A percentile compares a stretch with the other conserved stretches of the same genome.
phyloP scores from a whole-genome alignment of 2,888 invertebrate genomes.

The Mythimna impura region DNA sequence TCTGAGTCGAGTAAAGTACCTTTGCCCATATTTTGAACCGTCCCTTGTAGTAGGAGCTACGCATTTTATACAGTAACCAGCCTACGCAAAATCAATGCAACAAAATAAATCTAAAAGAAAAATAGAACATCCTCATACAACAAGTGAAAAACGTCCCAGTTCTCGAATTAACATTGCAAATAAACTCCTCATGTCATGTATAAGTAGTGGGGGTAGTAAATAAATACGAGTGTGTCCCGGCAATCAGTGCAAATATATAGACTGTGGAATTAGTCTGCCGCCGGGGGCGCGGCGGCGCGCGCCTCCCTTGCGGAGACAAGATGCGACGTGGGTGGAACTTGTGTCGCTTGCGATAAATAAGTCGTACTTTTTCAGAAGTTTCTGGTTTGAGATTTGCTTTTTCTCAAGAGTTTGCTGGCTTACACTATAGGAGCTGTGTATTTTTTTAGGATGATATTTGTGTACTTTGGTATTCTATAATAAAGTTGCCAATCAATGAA shows the following conservation, averaged over 20 bases:
- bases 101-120: slow-evolving; percentile 28
- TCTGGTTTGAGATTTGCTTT: slow-evolving; percentile 16
- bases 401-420: neutral
- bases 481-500: neutral
- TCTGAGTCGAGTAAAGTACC: too few species aligned
- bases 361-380: slow-evolving; percentile 25
- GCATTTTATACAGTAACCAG: neutral
- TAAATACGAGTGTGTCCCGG: slow-evolving; percentile 79
- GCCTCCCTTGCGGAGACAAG: slow-evolving; percentile 40
- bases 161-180: slow-evolving; percentile 70
- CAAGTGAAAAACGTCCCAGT: slow-evolving; percentile 53
- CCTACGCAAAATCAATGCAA: slow-evolving; percentile 15
- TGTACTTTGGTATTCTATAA: neutral
- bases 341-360: slow-evolving; percentile 25
- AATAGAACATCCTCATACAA: slow-evolving; percentile 40
- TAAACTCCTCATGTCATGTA: slow-evolving; percentile 70
- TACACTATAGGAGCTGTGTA: neutral
- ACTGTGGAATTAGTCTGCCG: slow-evolving; percentile 83
- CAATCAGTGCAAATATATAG: slow-evolving; percentile 88
- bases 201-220: slow-evolving; percentile 75
- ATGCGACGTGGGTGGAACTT: slow-evolving; percentile 59
- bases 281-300: slow-evolving; percentile 67
- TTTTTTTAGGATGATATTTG: neutral
- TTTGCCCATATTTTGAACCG: too few species aligned
- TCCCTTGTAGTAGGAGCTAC: neutral